phyloP scores from a whole-genome alignment of 1,140 invertebrate genomes.

The Neodiprion fabricii region DNA sequence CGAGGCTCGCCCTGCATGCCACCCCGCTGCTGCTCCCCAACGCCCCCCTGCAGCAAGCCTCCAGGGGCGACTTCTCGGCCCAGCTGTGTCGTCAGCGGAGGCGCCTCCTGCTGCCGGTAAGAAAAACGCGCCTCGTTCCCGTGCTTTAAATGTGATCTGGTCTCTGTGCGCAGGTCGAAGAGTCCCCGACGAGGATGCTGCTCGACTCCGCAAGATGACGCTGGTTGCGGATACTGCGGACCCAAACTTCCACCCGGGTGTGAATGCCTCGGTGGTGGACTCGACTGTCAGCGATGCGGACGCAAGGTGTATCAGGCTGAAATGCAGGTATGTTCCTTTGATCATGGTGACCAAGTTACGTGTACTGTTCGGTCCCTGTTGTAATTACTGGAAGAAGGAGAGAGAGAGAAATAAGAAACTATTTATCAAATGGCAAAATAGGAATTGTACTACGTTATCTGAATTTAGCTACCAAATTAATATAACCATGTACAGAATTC shows the following conservation, averaged over 20 bases:
- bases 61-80: conserved; percentile 24
- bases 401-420: too few species aligned
- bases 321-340: conserved; percentile 41
- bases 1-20: conserved; percentile 34
- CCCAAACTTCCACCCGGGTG: conserved; percentile 34
- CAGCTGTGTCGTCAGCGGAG: conserved; percentile 14
- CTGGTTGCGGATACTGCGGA: conserved; percentile 21
- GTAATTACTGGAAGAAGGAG: too few species aligned
- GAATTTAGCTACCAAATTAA: too few species aligned
- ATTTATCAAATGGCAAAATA: too few species aligned
- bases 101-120: conserved; percentile 34
- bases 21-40: conserved; percentile 30
- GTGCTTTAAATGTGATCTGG: conserved; percentile 21
- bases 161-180: conserved; percentile 23
- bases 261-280: conserved; percentile 49
- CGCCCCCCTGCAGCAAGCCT: conserved; percentile 29
- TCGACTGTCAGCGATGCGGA: conserved; percentile 51
- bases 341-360: background rate
- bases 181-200: conserved; percentile 28
- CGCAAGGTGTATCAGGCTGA: conserved; percentile 53
- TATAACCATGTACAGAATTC: too few species aligned
- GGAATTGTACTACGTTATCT: too few species aligned
- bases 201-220: background rate
- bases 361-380: too few species aligned
- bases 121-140: conserved; percentile 18